These are phyloP conservation scores for Prolemur simus DNA, from an alignment of 2,113 vertebrate species.

Conservation along the genomic window DNA sequence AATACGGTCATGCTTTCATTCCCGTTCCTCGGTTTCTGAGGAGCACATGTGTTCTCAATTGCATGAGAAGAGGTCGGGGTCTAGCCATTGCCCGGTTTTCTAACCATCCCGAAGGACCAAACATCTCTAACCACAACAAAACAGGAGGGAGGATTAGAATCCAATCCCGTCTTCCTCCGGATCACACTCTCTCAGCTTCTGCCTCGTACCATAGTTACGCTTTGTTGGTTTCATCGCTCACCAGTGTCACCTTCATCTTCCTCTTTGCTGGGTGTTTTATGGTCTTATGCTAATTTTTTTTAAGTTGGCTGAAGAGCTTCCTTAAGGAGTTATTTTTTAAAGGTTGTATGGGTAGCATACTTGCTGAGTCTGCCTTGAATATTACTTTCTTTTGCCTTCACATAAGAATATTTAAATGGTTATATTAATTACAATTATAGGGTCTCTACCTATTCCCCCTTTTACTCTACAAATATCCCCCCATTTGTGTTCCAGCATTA, in stretches of 20 bases:
- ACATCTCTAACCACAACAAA: background rate
- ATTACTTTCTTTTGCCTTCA: background rate
- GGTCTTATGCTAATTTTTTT: background rate
- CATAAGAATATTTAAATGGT: background rate
- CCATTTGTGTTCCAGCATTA: background rate
- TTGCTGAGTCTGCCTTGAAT: background rate
- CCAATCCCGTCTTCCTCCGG: background rate
- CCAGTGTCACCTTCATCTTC: background rate
- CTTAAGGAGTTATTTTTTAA: background rate
- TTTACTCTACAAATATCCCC: background rate
- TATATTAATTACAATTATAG: background rate
- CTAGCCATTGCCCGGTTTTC: background rate
- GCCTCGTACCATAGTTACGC: background rate
- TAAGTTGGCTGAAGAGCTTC: background rate
- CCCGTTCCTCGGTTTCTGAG: background rate
- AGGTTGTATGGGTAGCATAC: background rate
- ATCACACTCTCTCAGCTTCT: background rate
- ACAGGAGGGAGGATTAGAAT: background rate
- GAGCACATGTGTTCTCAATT: background rate
- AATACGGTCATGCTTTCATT: background rate
- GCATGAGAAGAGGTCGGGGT: background rate
- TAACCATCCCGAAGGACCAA: background rate
- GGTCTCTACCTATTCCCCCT: background rate
- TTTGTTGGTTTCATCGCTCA: accelerated
- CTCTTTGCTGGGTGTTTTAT: background rate